Base-by-base conservation (phyloP, 2,113 vertebrate species). In the Pungitius pungitius region DNA sequence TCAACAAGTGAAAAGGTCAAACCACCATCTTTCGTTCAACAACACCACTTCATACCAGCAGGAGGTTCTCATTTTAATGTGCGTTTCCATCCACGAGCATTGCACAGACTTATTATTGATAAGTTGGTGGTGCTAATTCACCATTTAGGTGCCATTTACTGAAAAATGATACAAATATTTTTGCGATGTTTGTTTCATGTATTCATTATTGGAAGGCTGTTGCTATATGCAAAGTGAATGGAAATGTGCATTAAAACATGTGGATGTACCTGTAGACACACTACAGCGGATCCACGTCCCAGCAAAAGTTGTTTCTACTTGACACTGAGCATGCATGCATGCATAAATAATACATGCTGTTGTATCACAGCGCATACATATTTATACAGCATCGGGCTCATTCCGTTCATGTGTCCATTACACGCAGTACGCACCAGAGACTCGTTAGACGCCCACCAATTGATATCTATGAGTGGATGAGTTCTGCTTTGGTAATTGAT, bases 351-450 rank as follows among this genome's bases (percentile, higher is more conserved):
- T 47, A 26, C 47, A 66, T 64, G 54, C 39, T 22, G 8, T 27
- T 49, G 27, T 63, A 17, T 63, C 42, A 27, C 11, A 8, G 30
- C 11, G 22, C 33, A 8, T 8, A 24, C 39, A 12, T 60, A 73
- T 72, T 63, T 52, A 60, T 20, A 54, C 37, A 62, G 59, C 20
- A 47, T 60, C 33, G 49, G 17, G 1, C 39, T 60, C 39, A 47
- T 72, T 39, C 26, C 22, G 35, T 18, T 69, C 68, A 33, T 33
- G 17, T 57, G 15, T 77, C 73, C 59, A 27, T 72, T 60, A 56
- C 4, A 14, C 47, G n/a, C 3, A 26, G n/a, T n/a, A n/a, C n/a
- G n/a, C n/a, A n/a, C n/a, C n/a, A n/a, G n/a, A n/a, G n/a, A n/a
- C n/a, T n/a, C n/a, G n/a, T n/a, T n/a, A n/a, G n/a, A n/a, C n/a